Evolutionary conservation across 2,113 vertebrate genomes (phyloP).

Genomic region (Percopsis transmontana): DNA sequence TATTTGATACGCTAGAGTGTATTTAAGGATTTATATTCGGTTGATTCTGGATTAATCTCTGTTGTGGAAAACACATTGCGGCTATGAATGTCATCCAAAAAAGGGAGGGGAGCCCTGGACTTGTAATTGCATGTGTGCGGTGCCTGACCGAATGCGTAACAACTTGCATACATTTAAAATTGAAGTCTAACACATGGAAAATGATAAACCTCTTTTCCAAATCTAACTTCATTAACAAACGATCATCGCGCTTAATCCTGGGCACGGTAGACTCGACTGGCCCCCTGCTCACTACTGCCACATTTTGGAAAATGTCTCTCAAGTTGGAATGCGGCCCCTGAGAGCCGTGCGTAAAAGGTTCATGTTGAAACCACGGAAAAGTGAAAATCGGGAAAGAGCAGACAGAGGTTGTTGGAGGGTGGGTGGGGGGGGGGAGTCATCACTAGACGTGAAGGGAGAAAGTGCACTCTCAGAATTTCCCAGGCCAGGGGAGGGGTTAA

Average conservation of each 20-base stretch:
- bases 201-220: slow-evolving; percentile 36
- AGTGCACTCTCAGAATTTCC: slow-evolving; percentile 61
- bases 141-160: slow-evolving; percentile 64
- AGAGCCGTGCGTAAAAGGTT: slow-evolving; percentile 44
- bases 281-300: slow-evolving; percentile 7
- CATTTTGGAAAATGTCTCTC: slow-evolving; percentile 23
- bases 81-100: slow-evolving; percentile 60
- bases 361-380: slow-evolving; percentile 40
- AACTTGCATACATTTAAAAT: slow-evolving; percentile 52
- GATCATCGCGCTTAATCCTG: slow-evolving; percentile 34
- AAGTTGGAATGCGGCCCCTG: slow-evolving; percentile 18
- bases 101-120: slow-evolving; percentile 45
- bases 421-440: slow-evolving; percentile 32
- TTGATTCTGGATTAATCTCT: slow-evolving; percentile 65
- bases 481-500: slow-evolving; percentile 29
- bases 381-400: slow-evolving; percentile 26
- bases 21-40: slow-evolving; percentile 62
- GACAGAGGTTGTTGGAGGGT: slow-evolving; percentile 5
- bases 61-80: slow-evolving; percentile 63
- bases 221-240: slow-evolving; percentile 52
- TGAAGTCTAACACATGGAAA: slow-evolving; percentile 50
- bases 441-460: slow-evolving; percentile 39
- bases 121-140: slow-evolving; percentile 61
- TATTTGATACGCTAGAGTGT: slow-evolving; percentile 60
- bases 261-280: slow-evolving; percentile 8